These are phyloP conservation scores for Platalea minor DNA, from an alignment of 2,797 vertebrate genomes.

Conservation along the genomic window DNA sequence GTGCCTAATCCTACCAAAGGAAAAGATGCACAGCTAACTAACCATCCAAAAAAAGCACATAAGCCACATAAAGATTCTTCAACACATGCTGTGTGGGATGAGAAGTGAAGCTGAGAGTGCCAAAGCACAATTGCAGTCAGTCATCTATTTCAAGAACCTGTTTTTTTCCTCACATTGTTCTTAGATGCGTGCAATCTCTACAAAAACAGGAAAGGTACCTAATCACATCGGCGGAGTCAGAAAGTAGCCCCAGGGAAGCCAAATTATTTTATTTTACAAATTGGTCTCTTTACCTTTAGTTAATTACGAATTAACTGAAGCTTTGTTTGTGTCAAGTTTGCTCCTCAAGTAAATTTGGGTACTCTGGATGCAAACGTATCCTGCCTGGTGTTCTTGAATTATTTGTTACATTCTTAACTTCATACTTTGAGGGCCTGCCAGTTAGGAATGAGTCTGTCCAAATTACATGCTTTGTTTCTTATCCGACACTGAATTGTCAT, in stretches of 20 bases:
- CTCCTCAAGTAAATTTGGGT: not conserved
- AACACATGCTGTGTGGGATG: not conserved
- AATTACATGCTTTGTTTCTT: not conserved
- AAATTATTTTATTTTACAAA: not conserved
- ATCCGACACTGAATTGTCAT: not conserved
- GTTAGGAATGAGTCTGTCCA: not conserved
- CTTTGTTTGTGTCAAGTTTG: not conserved
- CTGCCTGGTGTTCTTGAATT: not conserved
- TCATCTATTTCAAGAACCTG: not conserved
- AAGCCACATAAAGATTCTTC: not conserved
- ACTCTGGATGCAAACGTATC: not conserved
- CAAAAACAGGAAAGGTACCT: not conserved
- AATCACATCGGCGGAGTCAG: not conserved
- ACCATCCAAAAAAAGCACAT: accelerated
- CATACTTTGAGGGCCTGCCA: not conserved
- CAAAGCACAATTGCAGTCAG: not conserved
- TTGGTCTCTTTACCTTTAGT: not conserved
- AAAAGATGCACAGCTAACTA: not conserved
- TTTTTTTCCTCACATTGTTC: not conserved
- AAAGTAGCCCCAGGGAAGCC: accelerated
- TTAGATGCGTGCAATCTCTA: not conserved
- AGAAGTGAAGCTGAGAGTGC: not conserved
- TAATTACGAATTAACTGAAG: not conserved
- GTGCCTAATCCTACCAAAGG: not conserved
- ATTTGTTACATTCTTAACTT: not conserved